phyloP scores from a whole-genome alignment of 30 jellyfish, hydroid and myxozoan species.

The Aurelia sp. region DNA sequence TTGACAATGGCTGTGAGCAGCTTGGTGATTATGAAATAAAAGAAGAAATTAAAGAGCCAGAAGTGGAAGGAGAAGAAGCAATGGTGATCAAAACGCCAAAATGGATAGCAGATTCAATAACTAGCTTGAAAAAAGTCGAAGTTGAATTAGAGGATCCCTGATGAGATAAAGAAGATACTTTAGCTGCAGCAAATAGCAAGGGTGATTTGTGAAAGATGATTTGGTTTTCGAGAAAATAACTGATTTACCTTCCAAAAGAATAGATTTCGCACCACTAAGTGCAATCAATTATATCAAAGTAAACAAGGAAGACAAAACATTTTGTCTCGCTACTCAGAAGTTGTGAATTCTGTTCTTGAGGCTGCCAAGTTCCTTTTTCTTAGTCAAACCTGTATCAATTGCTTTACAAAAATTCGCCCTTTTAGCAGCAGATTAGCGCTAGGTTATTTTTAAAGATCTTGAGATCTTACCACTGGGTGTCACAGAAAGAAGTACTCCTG shows the following conservation, averaged over 20 bases:
- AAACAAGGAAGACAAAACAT: no score
- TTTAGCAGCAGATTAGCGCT: no score
- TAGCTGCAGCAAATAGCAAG: no score
- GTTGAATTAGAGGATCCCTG: constrained; percentile 13
- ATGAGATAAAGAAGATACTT: no score
- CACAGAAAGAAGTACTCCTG: no score
- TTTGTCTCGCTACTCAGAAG: no score
- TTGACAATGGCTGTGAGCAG: constrained; percentile 69
- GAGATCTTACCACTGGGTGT: no score
- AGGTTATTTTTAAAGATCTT: no score
- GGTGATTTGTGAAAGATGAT: neutral
- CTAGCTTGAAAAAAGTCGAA: constrained; percentile 21
- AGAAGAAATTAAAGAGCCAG: constrained; percentile 59
- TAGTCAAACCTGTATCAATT: no score
- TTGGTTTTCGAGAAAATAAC: neutral
- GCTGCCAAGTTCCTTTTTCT: no score
- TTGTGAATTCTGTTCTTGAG: no score
- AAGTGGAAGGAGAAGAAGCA: constrained; percentile 58
- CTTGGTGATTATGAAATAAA: constrained; percentile 51
- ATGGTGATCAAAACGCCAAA: constrained; percentile 38
- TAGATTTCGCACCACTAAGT: neutral
- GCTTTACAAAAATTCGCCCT: no score
- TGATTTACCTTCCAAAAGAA: neutral
- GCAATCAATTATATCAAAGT: neutral
- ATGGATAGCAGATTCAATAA: constrained; percentile 58